Evolutionary conservation across 2,797 vertebrate genomes (phyloP), one percentile per base, ranked within the genome.

Genomic region (Pseudotriccus pelzelni): DNA sequence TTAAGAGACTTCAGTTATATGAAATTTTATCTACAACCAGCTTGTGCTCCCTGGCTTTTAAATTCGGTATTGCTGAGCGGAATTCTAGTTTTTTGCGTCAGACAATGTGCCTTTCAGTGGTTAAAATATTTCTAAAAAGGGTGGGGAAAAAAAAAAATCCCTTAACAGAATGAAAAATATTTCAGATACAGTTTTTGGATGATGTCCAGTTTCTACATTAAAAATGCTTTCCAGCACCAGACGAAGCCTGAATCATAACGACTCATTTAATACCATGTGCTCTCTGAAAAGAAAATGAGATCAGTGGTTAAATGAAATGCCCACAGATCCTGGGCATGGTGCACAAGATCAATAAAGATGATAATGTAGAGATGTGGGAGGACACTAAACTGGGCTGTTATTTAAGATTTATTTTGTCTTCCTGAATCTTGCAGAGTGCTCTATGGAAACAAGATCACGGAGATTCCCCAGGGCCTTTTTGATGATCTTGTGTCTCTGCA

Each of bases 371-470:
- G 84, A 83, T 75, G 87, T 87, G 92, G 86, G 83, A 62, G 80
- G 84, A 96, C 77, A 84, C 87, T 94, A 87, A 84, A 83, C 69
- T 66, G 82, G 73, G 95, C 91, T 34, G 23, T 83, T 91, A 82
- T 87, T 95, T 90, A 92, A 88, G 89, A 96, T 94, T 96, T 97
- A 91, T 96, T 93, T 94, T 94, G 73, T 95, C 94, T 96, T 95
- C 81, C 83, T 52, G 66, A 96, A 94, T 97, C 97, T 96, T 97
- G 91, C 98, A 99, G 99, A 97, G 99, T 99, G 53, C 98, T 99
- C 59, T 99, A 99, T 67, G 99, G 99, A 95, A 99, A 99, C 98
- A 99, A 99, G 98, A 99, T 99, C 97, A 98, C 99, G 2, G 99
- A 99, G 97, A 98, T 99, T 95, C 98, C 99, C 96, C 99, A 99